Evolutionary conservation across 1,140 invertebrate genomes (phyloP).

Genomic region (Wasmannia auropunctata): DNA sequence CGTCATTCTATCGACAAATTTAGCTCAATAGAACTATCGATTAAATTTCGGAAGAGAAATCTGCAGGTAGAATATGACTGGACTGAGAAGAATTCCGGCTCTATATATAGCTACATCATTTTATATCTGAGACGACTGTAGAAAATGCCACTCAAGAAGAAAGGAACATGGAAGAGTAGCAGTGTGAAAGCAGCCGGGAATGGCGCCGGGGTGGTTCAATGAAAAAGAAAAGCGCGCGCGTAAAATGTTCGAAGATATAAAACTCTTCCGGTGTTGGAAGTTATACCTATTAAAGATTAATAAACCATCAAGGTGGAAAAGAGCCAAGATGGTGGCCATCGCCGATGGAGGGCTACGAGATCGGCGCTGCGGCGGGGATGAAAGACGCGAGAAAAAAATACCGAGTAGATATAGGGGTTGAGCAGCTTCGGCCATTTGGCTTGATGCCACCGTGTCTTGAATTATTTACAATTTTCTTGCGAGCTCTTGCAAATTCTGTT

Average conservation of each 20-base stretch:
- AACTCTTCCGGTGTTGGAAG: constrained; percentile 80
- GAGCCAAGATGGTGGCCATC: constrained; percentile 74
- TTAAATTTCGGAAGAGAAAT: constrained; percentile 59
- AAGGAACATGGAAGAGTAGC: not conserved
- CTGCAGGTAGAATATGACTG: constrained; percentile 9
- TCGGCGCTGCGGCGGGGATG: not conserved
- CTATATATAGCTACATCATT: constrained; percentile 64
- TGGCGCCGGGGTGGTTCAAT: constrained; percentile 46
- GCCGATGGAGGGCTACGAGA: constrained; percentile 40
- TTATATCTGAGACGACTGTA: constrained; percentile 57
- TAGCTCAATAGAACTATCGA: constrained; percentile 15
- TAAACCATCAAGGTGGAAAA: constrained; percentile 80
- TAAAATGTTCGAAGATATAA: constrained; percentile 79
- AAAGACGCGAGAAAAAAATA: constrained; percentile 40
- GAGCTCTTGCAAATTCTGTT: constrained; percentile 26
- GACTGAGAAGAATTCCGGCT: not conserved
- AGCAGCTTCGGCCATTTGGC: constrained; percentile 37
- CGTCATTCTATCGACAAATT: not conserved
- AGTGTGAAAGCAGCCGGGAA: constrained; percentile 6
- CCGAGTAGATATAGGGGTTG: constrained; percentile 21
- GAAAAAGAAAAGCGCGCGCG: constrained; percentile 68
- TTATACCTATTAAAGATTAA: constrained; percentile 83
- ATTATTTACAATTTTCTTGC: constrained; percentile 46
- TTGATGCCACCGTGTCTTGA: constrained; percentile 35
- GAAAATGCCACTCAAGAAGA: constrained; percentile 17